A percentile compares a stretch with the other conserved stretches of the same genome.
Evolutionary conservation across 2,797 vertebrate genomes (phyloP).

Genomic region (Ambastaia sidthimunki): DNA sequence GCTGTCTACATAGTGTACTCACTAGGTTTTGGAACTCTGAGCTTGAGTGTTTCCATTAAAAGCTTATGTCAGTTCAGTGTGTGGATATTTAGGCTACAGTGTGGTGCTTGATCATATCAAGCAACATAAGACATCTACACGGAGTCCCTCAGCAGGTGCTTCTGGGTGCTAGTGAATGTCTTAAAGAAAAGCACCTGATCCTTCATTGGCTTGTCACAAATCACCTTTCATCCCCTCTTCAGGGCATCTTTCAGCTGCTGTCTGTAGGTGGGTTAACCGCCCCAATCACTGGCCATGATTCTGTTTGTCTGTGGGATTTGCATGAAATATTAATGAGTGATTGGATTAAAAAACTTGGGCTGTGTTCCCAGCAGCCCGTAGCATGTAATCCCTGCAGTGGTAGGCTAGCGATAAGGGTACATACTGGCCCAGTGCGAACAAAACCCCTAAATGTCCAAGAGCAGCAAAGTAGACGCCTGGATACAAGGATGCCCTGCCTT

Average conservation of each 20-base stretch:
- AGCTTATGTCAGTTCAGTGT: background rate
- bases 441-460: conserved; percentile 38
- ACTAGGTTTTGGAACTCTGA: background rate
- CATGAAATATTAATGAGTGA: conserved; percentile 74
- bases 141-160: background rate
- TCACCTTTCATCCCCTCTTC: conserved; percentile 42
- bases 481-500: conserved; percentile 32
- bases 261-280: conserved; percentile 56
- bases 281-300: conserved; percentile 53
- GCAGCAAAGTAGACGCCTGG: conserved; percentile 24
- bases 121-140: conserved; percentile 39
- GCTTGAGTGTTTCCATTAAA: background rate
- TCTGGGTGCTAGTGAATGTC: conserved; percentile 14
- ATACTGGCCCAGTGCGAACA: conserved; percentile 50
- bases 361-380: conserved; percentile 69
- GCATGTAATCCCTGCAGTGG: conserved; percentile 73
- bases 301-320: conserved; percentile 65
- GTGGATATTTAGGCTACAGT: conserved; percentile 27
- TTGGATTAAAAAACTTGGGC: conserved; percentile 71
- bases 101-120: conserved; percentile 52
- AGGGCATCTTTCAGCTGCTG: conserved; percentile 36
- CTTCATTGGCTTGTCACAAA: conserved; percentile 36
- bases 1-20: conserved; percentile 3
- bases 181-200: background rate
- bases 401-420: conserved; percentile 53